phyloP scores from a whole-genome alignment of 2,888 invertebrate genomes.

The Phoenoteleia sp. region DNA sequence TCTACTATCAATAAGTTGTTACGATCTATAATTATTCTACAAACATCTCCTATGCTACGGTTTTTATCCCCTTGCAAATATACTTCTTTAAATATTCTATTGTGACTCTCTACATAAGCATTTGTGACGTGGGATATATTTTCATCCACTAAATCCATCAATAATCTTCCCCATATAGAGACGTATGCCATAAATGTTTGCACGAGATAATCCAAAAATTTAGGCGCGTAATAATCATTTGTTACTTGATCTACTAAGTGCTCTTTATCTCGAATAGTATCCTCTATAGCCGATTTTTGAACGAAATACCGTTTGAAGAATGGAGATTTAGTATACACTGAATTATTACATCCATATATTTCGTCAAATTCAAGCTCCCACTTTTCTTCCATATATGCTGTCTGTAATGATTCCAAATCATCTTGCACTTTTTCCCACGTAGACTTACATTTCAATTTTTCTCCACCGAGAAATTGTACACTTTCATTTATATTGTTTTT shows the following conservation, averaged over 20 bases:
- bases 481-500: background rate
- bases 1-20: conserved; percentile 3
- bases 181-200: conserved; percentile 61
- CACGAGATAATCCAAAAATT: conserved; percentile 57
- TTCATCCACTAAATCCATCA: conserved; percentile 52
- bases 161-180: conserved; percentile 57
- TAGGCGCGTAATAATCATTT: conserved; percentile 56
- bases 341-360: background rate
- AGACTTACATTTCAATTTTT: conserved; percentile 10
- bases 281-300: background rate
- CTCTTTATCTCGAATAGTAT: background rate
- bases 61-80: conserved; percentile 9
- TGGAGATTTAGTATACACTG: conserved; percentile 48
- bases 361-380: background rate
- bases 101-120: conserved; percentile 63
- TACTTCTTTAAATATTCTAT: conserved; percentile 28
- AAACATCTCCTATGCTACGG: conserved; percentile 3
- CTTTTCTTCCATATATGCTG: background rate
- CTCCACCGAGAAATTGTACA: conserved; percentile 18
- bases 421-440: conserved; percentile 5
- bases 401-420: background rate
- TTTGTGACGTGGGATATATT: conserved; percentile 66
- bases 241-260: background rate
- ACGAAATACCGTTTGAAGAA: conserved; percentile 34
- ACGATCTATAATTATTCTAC: background rate